phyloP scores from a whole-genome alignment of 92 coral and sea anemone species.

The Actinostola sp. region DNA sequence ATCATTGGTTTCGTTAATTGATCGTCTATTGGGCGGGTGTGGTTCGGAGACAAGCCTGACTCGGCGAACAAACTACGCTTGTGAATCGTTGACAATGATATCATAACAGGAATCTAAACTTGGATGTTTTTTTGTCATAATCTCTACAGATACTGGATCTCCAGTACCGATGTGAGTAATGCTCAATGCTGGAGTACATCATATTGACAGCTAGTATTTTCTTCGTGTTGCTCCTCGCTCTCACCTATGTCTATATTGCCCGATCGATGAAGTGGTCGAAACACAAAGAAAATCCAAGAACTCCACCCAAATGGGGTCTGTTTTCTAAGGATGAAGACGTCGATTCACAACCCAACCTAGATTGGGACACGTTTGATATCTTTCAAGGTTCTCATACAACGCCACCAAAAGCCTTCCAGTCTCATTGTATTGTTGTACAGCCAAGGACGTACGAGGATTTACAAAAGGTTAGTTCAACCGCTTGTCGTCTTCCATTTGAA shows the following conservation, averaged over 20 bases:
- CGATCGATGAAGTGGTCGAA: background rate
- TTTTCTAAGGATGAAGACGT: background rate
- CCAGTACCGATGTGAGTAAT: background rate
- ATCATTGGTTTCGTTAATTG: no score
- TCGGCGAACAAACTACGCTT: no score
- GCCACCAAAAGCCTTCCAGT: constrained; percentile 13
- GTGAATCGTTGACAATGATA: no score
- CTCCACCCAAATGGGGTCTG: constrained; percentile 4
- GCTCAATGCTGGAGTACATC: constrained; percentile 7
- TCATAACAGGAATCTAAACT: no score
- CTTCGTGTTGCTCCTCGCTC: background rate
- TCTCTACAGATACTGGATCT: background rate
- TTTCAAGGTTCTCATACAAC: constrained; percentile 3
- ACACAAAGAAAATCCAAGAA: background rate
- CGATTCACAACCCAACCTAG: background rate
- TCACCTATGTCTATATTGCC: background rate
- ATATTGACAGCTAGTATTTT: background rate
- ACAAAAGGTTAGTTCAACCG: constrained; percentile 45
- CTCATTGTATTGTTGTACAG: constrained; percentile 59
- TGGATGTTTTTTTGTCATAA: no score
- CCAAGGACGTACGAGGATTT: constrained; percentile 68
- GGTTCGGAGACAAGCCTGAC: no score
- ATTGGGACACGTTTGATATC: constrained; percentile 9
- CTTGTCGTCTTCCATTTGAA: background rate
- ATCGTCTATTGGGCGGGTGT: no score